Conservation (phyloP, 2,797 vertebrate species). For the Siniperca obscura region DNA sequence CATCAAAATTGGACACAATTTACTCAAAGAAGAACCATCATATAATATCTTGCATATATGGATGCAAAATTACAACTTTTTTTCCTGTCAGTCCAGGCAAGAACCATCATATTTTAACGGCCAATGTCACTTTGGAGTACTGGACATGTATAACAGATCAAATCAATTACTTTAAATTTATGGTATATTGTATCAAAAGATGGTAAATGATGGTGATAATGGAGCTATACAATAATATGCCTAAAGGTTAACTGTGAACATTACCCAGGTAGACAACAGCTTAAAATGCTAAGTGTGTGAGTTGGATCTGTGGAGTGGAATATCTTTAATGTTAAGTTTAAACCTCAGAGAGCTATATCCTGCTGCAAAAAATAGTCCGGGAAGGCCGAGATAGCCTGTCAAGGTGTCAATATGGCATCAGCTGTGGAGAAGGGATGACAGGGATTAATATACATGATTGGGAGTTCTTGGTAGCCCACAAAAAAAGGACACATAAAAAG, state of each 20-base stretch:
- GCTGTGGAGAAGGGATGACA: slow-evolving; percentile 65
- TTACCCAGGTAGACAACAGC: not conserved
- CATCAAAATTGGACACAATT: not conserved
- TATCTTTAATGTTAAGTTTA: not conserved
- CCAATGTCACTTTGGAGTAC: not conserved
- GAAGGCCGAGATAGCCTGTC: slow-evolving; percentile 88
- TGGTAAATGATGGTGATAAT: not conserved
- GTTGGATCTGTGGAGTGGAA: not conserved
- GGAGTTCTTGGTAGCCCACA: not conserved
- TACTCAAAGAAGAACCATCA: too few relatives aligned
- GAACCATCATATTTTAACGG: not conserved
- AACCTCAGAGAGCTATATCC: slow-evolving; percentile 91
- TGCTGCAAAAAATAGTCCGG: slow-evolving; percentile 85
- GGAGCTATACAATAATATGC: not conserved
- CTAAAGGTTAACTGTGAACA: too few relatives aligned
- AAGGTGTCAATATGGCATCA: slow-evolving; percentile 95
- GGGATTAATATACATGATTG: not conserved
- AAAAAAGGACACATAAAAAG: not conserved
- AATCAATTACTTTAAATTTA: not conserved
- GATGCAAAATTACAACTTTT: too few relatives aligned
- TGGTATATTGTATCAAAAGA: not conserved
- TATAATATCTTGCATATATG: too few relatives aligned
- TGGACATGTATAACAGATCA: not conserved
- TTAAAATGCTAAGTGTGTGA: not conserved
- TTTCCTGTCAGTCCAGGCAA: too few relatives aligned